Evolutionary conservation across 2,797 vertebrate genomes (phyloP), one percentile per base, ranked within the genome.

Genomic region (Martes flavigula): DNA sequence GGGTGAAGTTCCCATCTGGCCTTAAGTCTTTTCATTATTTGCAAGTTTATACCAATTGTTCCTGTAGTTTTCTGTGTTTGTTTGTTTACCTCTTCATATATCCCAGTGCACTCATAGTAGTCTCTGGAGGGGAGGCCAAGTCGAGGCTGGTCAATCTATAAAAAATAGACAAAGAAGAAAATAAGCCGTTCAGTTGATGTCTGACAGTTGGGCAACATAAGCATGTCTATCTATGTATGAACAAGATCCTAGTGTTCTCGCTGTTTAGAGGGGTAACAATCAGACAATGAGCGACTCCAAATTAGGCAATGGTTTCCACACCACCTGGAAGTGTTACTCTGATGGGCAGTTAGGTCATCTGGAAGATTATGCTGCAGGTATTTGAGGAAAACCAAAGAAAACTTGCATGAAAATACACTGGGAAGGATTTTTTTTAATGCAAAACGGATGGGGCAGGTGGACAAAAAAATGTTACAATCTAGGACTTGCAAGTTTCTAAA

Each of bases 41-140:
- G 32, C 56, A 92, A 30, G 5, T 93, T 84, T 64, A 79, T 2
- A 21, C 35, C 54, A 92, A 48, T 86, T 64, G 7, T 51, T 75
- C 35, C 13, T 64, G 20, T 32, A 23, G 15, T 35, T 90, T 95
- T 35, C 14, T 60, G 68, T 72, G 23, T 46, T 54, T 68, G 2
- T 32, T 56, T 79, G 73, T 92, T 96, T 99, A 99, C 99, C 99
- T 99, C 99, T 98, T 98, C 98, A 87, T 99, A 99, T 2, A 99
- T 98, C 35, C 99, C 99, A 3, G 98, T 99, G 98, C 99, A 99
- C 35, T 98, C 97, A 5, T 99, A 99, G 98, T 99, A 99, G 98
- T 99, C 99, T 97, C 99, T 99, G 97, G 99, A 99, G 97, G 99
- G 98, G 58, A 99, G 99, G 94, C 99, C 99, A 35, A 99, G 99